These are phyloP conservation scores for Sylvia borin DNA, from an alignment of 2,797 vertebrate species.

Conservation along the genomic window DNA sequence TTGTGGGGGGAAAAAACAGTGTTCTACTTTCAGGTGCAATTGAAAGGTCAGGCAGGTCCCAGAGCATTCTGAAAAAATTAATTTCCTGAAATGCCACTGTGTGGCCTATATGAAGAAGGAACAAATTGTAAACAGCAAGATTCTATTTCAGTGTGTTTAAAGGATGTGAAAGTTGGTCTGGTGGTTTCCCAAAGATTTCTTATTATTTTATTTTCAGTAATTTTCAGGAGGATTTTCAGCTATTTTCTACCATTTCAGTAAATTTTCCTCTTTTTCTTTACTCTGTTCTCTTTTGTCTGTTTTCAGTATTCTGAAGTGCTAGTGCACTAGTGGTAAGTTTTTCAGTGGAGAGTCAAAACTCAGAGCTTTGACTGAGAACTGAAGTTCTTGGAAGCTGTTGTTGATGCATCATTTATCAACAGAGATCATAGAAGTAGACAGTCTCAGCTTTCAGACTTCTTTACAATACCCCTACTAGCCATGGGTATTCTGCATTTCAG, in stretches of 20 bases:
- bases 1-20: neutral
- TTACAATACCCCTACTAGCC: neutral
- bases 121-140: neutral
- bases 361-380: neutral
- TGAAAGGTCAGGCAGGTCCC: neutral
- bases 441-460: neutral
- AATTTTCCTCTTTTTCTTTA: neutral
- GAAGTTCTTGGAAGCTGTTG: neutral
- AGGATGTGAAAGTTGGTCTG: neutral
- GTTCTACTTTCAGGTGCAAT: neutral
- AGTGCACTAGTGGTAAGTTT: neutral
- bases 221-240: neutral
- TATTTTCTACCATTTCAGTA: slow-evolving; percentile 4
- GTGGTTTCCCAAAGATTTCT: neutral
- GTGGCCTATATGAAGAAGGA: neutral
- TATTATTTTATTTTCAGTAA: neutral
- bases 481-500: neutral
- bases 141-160: neutral
- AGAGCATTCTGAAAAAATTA: neutral
- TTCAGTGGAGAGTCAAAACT: neutral
- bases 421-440: neutral
- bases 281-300: neutral
- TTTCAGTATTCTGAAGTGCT: neutral
- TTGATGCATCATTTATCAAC: neutral
- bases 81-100: neutral